These are phyloP conservation scores for Papilio aristodemus DNA, from an alignment of 1,140 invertebrate species.

Conservation along the genomic window DNA sequence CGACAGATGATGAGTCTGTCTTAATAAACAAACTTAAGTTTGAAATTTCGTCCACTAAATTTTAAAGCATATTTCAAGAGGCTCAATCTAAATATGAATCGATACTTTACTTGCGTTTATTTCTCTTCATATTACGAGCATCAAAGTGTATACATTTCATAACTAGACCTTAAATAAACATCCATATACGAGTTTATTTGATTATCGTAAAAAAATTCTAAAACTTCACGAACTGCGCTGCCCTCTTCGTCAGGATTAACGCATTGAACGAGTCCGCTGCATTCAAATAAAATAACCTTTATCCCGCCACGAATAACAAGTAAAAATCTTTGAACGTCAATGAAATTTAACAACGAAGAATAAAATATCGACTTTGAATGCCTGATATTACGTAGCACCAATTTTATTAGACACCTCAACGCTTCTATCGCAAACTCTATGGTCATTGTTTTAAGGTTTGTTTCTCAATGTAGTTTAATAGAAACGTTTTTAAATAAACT, in stretches of 20 bases:
- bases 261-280: conserved; percentile 43
- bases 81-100: not conserved
- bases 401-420: conserved; percentile 36
- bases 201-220: conserved; percentile 11
- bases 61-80: not conserved
- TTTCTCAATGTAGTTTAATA: conserved; percentile 17
- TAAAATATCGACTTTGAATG: conserved; percentile 68
- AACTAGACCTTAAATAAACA: not conserved
- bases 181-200: not conserved
- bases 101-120: not conserved
- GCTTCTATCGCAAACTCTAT: conserved; percentile 11
- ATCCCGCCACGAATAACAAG: conserved; percentile 56
- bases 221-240: conserved; percentile 3
- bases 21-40: not conserved
- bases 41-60: not conserved
- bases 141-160: not conserved
- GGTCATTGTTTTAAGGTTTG: conserved; percentile 17
- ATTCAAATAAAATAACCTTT: conserved; percentile 60
- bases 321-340: conserved; percentile 64
- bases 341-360: conserved; percentile 69
- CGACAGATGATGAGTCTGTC: too few species aligned
- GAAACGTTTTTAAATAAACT: conserved; percentile 38
- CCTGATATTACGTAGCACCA: conserved; percentile 41
- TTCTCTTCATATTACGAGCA: not conserved
- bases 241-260: conserved; percentile 45